phyloP scores from a whole-genome alignment of 53 echinoderm and acorn worm genomes.

The Patiria pectinifera region DNA sequence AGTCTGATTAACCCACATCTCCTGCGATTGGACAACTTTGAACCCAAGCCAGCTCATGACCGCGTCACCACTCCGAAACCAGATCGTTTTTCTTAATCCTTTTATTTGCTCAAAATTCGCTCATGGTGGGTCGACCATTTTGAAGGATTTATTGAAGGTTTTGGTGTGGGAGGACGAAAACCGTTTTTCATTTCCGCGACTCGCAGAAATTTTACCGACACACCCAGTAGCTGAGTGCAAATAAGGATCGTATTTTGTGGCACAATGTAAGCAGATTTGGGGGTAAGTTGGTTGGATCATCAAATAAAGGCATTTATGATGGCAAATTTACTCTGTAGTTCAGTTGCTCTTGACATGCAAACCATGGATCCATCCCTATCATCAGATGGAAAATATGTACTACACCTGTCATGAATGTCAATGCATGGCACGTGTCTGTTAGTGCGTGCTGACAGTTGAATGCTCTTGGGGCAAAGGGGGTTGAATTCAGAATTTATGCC shows the following conservation, averaged over 20 bases:
- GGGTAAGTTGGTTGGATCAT: neutral
- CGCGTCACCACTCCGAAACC: conserved; percentile 23
- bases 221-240: conserved; percentile 14
- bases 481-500: neutral
- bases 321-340: neutral
- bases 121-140: neutral
- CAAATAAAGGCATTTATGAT: neutral
- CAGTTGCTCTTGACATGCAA: too few relatives aligned
- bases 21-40: conserved; percentile 24
- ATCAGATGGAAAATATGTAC: too few relatives aligned
- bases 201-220: neutral
- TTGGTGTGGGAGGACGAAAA: neutral
- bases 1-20: conserved; percentile 4
- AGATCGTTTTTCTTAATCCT: neutral
- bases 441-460: neutral
- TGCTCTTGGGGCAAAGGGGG: conserved; percentile 1
- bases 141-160: neutral
- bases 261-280: neutral
- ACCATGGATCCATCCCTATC: too few relatives aligned
- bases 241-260: neutral
- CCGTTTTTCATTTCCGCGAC: neutral
- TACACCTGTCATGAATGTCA: neutral
- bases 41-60: conserved; percentile 40
- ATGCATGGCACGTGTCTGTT: neutral
- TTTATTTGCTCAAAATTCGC: neutral